phyloP scores from a whole-genome alignment of 2,113 vertebrate genomes.

The Jaculus jaculus region DNA sequence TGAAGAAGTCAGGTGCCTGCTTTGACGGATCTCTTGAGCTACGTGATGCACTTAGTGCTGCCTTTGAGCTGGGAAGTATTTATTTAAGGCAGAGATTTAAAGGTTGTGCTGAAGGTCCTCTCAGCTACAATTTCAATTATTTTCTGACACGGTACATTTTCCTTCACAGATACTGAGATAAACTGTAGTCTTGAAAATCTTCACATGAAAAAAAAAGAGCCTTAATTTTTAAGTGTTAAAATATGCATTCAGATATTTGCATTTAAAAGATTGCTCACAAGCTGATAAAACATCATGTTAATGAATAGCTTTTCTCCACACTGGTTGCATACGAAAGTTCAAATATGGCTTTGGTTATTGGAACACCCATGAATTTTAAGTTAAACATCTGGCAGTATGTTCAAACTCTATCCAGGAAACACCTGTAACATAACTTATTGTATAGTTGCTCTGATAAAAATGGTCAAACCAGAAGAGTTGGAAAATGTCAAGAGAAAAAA shows the following conservation, averaged over 20 bases:
- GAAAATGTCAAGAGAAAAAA: neutral
- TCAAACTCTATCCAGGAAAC: neutral
- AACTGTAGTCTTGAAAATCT: neutral
- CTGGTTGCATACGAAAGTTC: neutral
- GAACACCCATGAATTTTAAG: slow-evolving; percentile 26
- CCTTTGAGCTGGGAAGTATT: slow-evolving; percentile 50
- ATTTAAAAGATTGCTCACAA: slow-evolving; percentile 43
- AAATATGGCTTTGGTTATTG: neutral
- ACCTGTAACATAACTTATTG: neutral
- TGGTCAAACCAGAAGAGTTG: neutral
- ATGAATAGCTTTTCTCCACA: slow-evolving; percentile 11
- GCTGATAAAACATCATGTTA: slow-evolving; percentile 15
- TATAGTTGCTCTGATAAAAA: slow-evolving; percentile 4
- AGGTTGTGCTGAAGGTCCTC: slow-evolving; percentile 11
- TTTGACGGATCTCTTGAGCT: slow-evolving; percentile 69
- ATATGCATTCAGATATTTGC: slow-evolving; percentile 38
- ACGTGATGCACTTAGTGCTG: slow-evolving; percentile 23
- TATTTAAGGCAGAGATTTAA: slow-evolving; percentile 70
- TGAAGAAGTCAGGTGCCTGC: slow-evolving; percentile 65
- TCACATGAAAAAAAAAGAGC: slow-evolving; percentile 7
- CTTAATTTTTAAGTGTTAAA: slow-evolving; percentile 53
- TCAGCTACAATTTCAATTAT: slow-evolving; percentile 65
- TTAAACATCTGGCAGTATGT: neutral
- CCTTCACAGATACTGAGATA: neutral
- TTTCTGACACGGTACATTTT: slow-evolving; percentile 55